A percentile compares a stretch with the other conserved stretches of the same genome.
phyloP scores from a whole-genome alignment of 37 sponge, comb jelly and placozoan genomes.

The Tethya wilhelma region DNA sequence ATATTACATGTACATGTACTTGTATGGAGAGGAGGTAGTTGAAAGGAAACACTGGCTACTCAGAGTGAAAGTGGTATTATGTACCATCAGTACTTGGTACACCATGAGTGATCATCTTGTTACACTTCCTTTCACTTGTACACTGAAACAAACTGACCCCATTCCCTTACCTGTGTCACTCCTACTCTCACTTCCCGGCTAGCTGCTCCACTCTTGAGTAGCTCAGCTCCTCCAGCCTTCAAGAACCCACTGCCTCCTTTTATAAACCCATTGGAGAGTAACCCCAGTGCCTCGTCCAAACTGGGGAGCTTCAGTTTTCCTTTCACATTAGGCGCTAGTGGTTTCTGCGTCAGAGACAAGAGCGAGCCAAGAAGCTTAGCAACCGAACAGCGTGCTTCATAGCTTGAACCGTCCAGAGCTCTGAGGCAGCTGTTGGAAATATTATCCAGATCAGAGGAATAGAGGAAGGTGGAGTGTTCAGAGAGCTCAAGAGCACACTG shows the following conservation, averaged over 20 bases:
- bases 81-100: no score
- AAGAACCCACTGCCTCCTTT: constrained; percentile 73
- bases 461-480: constrained; percentile 55
- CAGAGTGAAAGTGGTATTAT: no score
- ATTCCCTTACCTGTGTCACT: constrained; percentile 71
- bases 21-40: no score
- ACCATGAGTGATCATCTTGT: no score
- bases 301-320: constrained; percentile 70
- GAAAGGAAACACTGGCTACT: no score
- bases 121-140: no score
- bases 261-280: constrained; percentile 86
- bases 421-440: constrained; percentile 75
- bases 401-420: constrained; percentile 86
- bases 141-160: not conserved
- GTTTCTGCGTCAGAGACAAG: constrained; percentile 72
- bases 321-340: constrained; percentile 43
- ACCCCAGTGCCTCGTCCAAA: constrained; percentile 72
- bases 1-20: no score
- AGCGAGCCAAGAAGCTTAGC: constrained; percentile 85
- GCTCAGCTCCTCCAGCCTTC: constrained; percentile 78
- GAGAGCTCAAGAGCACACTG: constrained; percentile 77
- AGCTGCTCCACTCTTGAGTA: constrained; percentile 74
- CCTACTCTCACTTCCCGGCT: constrained; percentile 89
- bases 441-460: constrained; percentile 82
- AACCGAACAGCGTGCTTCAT: constrained; percentile 74